Percentiles rank a stretch among this genome's conserved stretches.
Evolutionary conservation across 2,888 invertebrate species (phyloP).

Genomic region (Troglohyphantes excavatus): DNA sequence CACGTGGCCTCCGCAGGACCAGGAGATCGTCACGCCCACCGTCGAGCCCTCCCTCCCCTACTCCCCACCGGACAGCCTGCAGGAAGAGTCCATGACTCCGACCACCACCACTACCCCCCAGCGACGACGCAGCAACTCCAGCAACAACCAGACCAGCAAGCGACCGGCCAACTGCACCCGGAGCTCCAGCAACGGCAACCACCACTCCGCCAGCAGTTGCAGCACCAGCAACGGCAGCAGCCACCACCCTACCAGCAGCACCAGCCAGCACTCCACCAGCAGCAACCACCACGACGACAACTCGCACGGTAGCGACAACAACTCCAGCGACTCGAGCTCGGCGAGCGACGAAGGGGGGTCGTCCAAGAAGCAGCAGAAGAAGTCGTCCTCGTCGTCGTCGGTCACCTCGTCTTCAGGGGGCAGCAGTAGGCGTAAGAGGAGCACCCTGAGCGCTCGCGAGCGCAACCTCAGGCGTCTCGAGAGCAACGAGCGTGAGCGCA

Average conservation of each 20-base stretch:
- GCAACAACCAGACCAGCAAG: slow-evolving; percentile 19
- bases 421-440: slow-evolving; percentile 85
- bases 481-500: slow-evolving; percentile 94
- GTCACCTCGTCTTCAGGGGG: background rate
- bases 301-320: slow-evolving; percentile 73
- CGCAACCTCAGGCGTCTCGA: slow-evolving; percentile 92
- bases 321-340: slow-evolving; percentile 79
- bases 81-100: slow-evolving; percentile 46
- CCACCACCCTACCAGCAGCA: background rate
- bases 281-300: slow-evolving; percentile 47
- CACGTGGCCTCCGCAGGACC: slow-evolving; percentile 66
- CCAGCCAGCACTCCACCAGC: too few relatives aligned
- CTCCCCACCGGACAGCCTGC: slow-evolving; percentile 57
- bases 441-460: slow-evolving; percentile 91
- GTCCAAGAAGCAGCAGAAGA: slow-evolving; percentile 57
- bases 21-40: slow-evolving; percentile 56
- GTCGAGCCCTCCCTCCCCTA: slow-evolving; percentile 64
- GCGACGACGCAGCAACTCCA: slow-evolving; percentile 47
- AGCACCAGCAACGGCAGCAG: background rate
- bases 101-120: slow-evolving; percentile 9
- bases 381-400: slow-evolving; percentile 37
- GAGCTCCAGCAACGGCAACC: background rate
- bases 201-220: background rate
- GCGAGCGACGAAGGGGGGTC: slow-evolving; percentile 65
- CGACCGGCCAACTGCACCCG: slow-evolving; percentile 41